Percentiles rank a stretch among this genome's conserved stretches.
phyloP scores from a whole-genome alignment of 2,113 vertebrate genomes.

The Ameiurus melas region DNA sequence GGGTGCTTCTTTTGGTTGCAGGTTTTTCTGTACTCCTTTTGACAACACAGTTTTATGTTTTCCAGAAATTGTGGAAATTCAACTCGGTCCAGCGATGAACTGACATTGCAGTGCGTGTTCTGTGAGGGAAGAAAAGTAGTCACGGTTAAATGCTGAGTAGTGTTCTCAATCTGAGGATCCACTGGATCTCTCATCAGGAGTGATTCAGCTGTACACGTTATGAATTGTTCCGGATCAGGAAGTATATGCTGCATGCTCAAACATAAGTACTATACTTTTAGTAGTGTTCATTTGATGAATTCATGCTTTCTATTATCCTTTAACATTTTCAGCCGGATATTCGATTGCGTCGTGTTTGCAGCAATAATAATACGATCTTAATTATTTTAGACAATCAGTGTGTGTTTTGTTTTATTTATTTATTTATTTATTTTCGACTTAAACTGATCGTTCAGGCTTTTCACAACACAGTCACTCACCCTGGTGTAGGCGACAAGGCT shows the following conservation, averaged over 20 bases:
- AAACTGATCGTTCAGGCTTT: neutral
- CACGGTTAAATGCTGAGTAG: neutral
- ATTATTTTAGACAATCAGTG: neutral
- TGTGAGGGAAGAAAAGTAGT: slow-evolving; percentile 16
- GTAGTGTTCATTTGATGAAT: neutral
- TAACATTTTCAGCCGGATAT: neutral
- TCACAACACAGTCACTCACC: slow-evolving; percentile 16
- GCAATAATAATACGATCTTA: neutral
- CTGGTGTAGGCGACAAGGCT: neutral
- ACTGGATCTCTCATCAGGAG: neutral
- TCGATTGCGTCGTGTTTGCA: neutral
- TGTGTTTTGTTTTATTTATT: neutral
- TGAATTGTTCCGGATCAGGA: neutral
- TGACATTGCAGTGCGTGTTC: neutral
- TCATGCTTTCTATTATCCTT: neutral
- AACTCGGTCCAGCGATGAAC: fast-evolving
- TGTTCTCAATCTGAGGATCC: neutral
- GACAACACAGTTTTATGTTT: neutral
- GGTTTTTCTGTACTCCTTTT: fast-evolving
- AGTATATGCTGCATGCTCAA: neutral
- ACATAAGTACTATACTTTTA: neutral
- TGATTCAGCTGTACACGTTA: neutral
- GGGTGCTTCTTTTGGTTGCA: neutral
- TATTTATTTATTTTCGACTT: no score
- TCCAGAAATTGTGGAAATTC: neutral